These are phyloP conservation scores for Mormoops blainvillei DNA, from an alignment of 2,113 vertebrate genomes.

Conservation along the genomic window DNA sequence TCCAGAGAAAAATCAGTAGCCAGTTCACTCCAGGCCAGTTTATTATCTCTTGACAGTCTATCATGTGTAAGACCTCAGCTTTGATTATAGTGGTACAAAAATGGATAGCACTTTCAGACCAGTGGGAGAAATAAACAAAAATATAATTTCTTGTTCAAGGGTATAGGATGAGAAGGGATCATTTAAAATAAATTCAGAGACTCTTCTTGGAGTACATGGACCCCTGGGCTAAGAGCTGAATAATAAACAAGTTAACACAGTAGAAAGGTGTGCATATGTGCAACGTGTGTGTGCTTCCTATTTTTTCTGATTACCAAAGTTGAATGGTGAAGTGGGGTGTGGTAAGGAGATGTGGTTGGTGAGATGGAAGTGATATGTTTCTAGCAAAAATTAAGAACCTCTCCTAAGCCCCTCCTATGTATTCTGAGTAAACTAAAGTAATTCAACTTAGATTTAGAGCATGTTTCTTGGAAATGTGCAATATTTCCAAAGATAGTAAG, in stretches of 20 bases:
- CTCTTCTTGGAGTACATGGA: neutral
- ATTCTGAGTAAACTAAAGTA: neutral
- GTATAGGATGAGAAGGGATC: neutral
- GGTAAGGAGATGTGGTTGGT: neutral
- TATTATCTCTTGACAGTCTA: slow-evolving; percentile 12
- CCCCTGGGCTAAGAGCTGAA: neutral
- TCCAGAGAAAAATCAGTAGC: neutral
- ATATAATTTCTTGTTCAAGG: slow-evolving; percentile 12
- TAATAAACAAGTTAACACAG: neutral
- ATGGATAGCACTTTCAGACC: neutral
- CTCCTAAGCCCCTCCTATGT: no score
- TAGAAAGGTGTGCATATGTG: neutral
- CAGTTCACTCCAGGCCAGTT: slow-evolving; percentile 20
- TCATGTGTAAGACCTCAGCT: neutral
- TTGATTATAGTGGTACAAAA: neutral
- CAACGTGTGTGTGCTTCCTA: neutral
- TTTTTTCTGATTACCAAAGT: neutral
- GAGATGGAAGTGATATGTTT: neutral
- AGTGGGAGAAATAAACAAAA: neutral
- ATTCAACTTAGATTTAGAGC: neutral
- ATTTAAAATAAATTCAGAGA: neutral
- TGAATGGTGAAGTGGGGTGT: neutral
- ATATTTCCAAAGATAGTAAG: neutral
- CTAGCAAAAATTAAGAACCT: neutral
- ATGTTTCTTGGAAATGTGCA: neutral